These are phyloP conservation scores for Harpegnathos saltator DNA, from an alignment of 1,140 invertebrate genomes.

Conservation along the genomic window DNA sequence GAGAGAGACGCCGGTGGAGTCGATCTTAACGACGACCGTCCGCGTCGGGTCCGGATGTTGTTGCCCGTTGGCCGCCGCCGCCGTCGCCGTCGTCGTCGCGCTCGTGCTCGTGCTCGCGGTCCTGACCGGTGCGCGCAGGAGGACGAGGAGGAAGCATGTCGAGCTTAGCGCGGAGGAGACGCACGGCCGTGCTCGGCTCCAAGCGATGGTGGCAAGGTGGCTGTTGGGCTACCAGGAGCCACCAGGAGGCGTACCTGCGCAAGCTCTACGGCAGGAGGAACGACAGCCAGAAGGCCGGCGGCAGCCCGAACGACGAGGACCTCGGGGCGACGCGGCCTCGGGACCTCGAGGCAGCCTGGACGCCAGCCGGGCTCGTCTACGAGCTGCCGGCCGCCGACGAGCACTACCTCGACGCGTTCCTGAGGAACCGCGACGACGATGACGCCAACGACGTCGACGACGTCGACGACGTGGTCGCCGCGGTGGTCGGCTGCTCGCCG, in stretches of 20 bases:
- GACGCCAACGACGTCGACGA: slow-evolving; percentile 50
- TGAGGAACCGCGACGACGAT: slow-evolving; percentile 68
- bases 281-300: slow-evolving; percentile 64
- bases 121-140: not conserved
- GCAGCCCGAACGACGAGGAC: slow-evolving; percentile 61
- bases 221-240: slow-evolving; percentile 84
- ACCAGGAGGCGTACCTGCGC: slow-evolving; percentile 84
- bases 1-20: slow-evolving; percentile 20
- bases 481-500: slow-evolving; percentile 68
- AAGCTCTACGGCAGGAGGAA: slow-evolving; percentile 82
- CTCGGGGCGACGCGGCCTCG: slow-evolving; percentile 29
- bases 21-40: slow-evolving; percentile 50
- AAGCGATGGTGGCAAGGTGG: slow-evolving; percentile 84
- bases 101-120: not conserved
- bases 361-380: slow-evolving; percentile 69
- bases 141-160: slow-evolving; percentile 76
- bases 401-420: slow-evolving; percentile 81
- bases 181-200: slow-evolving; percentile 81
- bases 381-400: slow-evolving; percentile 76
- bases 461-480: slow-evolving; percentile 44
- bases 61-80: slow-evolving; percentile 4
- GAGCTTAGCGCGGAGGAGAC: slow-evolving; percentile 80
- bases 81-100: slow-evolving; percentile 14
- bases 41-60: slow-evolving; percentile 54
- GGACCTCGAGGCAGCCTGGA: slow-evolving; percentile 73